Evolutionary conservation across 2,888 invertebrate genomes (phyloP), one percentile per base, ranked within the genome.

Genomic region (Artemia sp.): DNA sequence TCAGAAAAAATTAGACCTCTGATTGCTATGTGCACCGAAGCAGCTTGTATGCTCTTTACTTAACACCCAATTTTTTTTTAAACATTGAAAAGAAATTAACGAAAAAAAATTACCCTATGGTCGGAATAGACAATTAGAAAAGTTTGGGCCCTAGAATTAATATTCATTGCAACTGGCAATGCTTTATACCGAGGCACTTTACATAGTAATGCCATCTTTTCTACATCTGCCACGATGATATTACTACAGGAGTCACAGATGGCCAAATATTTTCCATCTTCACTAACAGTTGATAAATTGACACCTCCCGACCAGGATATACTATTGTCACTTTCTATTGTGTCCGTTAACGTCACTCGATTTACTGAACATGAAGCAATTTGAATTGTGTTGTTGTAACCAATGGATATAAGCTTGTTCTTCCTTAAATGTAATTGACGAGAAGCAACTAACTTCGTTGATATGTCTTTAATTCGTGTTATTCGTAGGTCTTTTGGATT

Each of bases 81-180:
- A 38, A 38, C 6, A 5, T 38, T 38, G 38, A 38, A 38, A 38
- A 38, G 38, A 38, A 38, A 38, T 38, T 6, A 38, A 6, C 38
- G 6, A 38, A 6, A 58, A n/a, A 68, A 70, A 73, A 75, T 76
- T 78, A 89, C 89, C 83, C 85, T 87, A 74, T 88, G 87, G 80
- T 93, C 88, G 0, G 89, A 83, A 79, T 91, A 92, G 4, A 84
- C 84, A 11, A 88, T 81, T 52, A 90, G 82, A 9, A 92, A 77
- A 66, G 82, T 82, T 8, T 83, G 81, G 2, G 79, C 79, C 10
- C 77, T 77, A 19, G 83, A 81, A 75, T 87, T 85, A 66, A 92
- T 81, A 0, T 85, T 82, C 73, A 92, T 75, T 0, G 90, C 88
- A 0, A 88, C 87, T 0, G 88, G 86, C 53, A 86, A 82, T 72